Base-by-base conservation (phyloP, 1,140 invertebrate species). In the Drosophila orosa region DNA sequence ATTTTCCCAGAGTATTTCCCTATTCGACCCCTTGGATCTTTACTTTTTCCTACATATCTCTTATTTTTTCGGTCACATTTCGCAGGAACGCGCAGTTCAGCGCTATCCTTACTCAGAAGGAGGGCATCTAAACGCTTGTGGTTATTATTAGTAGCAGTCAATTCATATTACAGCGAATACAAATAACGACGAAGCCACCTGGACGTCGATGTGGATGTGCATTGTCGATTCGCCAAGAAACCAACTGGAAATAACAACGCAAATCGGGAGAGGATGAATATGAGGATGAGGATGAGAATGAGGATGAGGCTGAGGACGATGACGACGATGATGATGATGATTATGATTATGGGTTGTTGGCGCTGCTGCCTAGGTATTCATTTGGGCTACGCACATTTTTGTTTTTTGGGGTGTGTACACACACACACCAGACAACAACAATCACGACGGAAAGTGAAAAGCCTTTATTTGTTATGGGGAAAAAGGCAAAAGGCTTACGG, bases 111-210 rank as follows among this genome's bases (percentile, higher is more conserved):
- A 39, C 44, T 19, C 19, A 37, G 42, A 61, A 59, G 61, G 33
- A 56, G 47, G 48, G 44, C 57, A 61, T 55, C 73, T 77, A 82
- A 78, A 78, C 67, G 74, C 78, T 76, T 52, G 68, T 87, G 72
- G 63, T 83, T 87, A 89, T 87, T 87, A 87, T 89, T 83, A 80
- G 84, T 82, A 54, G 79, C 66, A 82, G 83, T 83, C 84, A 87
- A 87, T 89, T 79, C 83, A 77, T 63, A 83, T 87, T 87, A 80
- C 75, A 69, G 75, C 63, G 74, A 89, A 89, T 89, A 80, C 84
- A 89, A 83, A 89, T 83, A 89, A 77, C 76, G 57, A 63, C 50
- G n/a, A 37, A 65, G 40, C 60, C 76, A 83, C 71, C 80, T 84
- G 76, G 61, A 31, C 31, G 22, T 22, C 52, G 31, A 31, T 33